Evolutionary conservation across 2,113 vertebrate genomes (phyloP).

Genomic region (Manacus vitellinus): DNA sequence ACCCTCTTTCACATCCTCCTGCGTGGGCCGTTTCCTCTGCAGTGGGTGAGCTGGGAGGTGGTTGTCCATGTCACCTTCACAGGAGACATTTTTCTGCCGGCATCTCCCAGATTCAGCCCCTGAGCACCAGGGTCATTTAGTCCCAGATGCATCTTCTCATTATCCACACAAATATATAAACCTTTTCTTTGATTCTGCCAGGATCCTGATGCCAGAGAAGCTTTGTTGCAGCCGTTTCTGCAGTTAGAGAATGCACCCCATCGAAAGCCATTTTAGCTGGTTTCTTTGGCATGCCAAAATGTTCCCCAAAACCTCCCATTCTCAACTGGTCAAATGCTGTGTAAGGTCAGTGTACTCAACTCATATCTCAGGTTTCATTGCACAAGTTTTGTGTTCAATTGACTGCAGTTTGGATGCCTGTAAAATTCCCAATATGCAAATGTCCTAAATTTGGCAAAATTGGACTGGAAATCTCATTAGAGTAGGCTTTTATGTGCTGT

Average conservation of each 20-base stretch:
- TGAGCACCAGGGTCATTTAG: background rate
- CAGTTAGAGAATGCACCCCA: background rate
- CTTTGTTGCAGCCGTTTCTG: background rate
- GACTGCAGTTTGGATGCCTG: background rate
- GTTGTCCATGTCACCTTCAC: background rate
- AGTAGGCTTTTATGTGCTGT: background rate
- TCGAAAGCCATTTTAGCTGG: background rate
- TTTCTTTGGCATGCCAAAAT: background rate
- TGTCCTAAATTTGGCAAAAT: background rate
- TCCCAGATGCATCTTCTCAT: background rate
- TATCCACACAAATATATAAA: background rate
- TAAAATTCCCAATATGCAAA: background rate
- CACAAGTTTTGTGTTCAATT: background rate
- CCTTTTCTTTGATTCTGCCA: background rate
- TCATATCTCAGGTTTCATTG: background rate
- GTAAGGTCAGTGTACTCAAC: background rate
- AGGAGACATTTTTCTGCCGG: background rate
- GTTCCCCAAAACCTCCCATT: background rate
- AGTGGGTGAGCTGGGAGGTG: background rate
- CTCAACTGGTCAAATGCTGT: background rate
- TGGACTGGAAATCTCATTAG: background rate
- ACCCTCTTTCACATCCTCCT: background rate
- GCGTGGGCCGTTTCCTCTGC: accelerated
- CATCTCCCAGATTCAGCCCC: background rate
- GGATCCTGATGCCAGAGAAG: background rate